Percentiles rank a stretch among this genome's conserved stretches.
These are phyloP conservation scores for Andrena marginata DNA, from an alignment of 2,888 invertebrate species.

Conservation along the genomic window DNA sequence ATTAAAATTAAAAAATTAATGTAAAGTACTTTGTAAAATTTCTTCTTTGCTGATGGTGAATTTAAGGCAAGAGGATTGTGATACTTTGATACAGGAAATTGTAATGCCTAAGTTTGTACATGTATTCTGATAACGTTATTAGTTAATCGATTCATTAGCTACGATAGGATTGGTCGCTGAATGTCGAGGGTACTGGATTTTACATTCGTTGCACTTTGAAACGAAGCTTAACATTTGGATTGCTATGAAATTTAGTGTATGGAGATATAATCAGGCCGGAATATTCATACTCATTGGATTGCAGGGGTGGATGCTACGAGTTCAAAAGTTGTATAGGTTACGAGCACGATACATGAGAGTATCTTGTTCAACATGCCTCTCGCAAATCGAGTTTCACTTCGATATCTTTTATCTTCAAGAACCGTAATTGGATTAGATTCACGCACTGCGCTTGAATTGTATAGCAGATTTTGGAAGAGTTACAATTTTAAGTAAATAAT, in stretches of 20 bases:
- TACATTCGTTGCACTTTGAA: not conserved
- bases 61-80: no score
- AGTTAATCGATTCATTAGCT: not conserved
- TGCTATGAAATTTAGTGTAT: not conserved
- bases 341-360: slow-evolving; percentile 1
- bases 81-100: no score
- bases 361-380: not conserved
- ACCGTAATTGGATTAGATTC: slow-evolving; percentile 16
- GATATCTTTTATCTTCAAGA: slow-evolving; percentile 4
- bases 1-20: no score
- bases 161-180: not conserved
- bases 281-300: slow-evolving; percentile 2
- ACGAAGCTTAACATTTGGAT: not conserved
- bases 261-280: not conserved
- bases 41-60: no score
- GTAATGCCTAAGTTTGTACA: no score
- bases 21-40: no score
- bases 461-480: not conserved
- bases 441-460: not conserved
- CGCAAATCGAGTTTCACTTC: no score
- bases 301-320: slow-evolving; percentile 7
- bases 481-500: not conserved
- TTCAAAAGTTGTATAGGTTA: slow-evolving; percentile 20
- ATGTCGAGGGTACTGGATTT: not conserved
- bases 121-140: not conserved